phyloP scores from a whole-genome alignment of 2,113 vertebrate genomes.

The Podarcis muralis region DNA sequence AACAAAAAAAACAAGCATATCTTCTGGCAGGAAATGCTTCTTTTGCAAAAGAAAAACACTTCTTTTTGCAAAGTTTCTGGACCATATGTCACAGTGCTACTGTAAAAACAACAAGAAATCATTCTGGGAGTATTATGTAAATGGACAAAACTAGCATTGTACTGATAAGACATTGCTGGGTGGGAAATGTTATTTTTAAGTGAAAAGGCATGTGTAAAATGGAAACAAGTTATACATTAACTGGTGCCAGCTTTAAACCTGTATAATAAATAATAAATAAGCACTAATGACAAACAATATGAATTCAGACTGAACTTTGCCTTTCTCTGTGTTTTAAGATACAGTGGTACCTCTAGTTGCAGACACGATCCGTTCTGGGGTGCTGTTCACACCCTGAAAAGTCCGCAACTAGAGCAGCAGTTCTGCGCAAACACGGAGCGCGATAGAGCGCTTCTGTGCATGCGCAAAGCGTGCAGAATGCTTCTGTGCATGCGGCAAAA shows the following conservation, averaged over 20 bases:
- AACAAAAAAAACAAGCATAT: neutral
- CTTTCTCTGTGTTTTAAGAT: no score
- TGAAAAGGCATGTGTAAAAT: neutral
- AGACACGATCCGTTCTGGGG: no score
- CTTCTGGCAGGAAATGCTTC: neutral
- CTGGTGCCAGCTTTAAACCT: neutral
- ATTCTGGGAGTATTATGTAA: neutral
- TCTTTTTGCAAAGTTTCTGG: neutral
- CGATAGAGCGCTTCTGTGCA: no score
- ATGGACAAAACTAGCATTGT: neutral
- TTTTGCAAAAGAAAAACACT: neutral
- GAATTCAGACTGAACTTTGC: neutral
- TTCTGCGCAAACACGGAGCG: no score
- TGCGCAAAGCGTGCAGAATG: no score
- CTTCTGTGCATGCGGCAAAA: no score
- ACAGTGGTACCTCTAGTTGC: no score
- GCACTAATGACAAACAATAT: neutral
- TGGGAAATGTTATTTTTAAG: neutral
- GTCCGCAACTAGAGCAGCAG: no score
- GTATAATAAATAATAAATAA: neutral
- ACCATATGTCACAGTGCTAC: neutral
- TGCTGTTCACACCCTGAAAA: no score
- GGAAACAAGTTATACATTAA: neutral
- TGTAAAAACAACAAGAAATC: neutral
- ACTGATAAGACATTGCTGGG: neutral